Conservation (phyloP, 2,797 vertebrate genomes). For the Acrocephalus scirpaceus region DNA sequence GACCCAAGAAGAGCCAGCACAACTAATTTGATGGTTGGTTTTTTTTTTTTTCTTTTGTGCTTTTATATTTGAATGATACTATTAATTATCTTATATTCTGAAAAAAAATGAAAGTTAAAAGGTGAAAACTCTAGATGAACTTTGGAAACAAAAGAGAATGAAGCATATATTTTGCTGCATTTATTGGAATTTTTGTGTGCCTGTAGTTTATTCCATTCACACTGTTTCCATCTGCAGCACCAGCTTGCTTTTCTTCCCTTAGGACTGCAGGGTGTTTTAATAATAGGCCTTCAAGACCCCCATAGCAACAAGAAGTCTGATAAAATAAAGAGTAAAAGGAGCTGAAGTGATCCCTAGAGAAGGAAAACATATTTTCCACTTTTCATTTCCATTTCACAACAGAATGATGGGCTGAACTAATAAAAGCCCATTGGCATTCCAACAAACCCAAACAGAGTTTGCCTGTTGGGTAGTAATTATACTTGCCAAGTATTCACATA, state of each 20-base stretch:
- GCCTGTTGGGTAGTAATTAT: constrained; percentile 44
- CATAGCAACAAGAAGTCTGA: constrained; percentile 52
- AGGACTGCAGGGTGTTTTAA: constrained; percentile 70
- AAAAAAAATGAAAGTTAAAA: not conserved
- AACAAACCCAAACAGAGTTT: constrained; percentile 10
- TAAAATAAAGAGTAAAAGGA: constrained; percentile 65
- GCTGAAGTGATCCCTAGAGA: constrained; percentile 48
- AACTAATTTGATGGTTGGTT: not conserved
- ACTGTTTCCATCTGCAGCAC: constrained; percentile 64
- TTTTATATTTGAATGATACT: not conserved
- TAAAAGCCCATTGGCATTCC: constrained; percentile 47
- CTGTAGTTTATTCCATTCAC: constrained; percentile 51
- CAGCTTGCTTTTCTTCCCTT: constrained; percentile 72
- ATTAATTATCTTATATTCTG: not conserved
- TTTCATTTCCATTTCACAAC: constrained; percentile 59
- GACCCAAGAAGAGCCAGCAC: not conserved
- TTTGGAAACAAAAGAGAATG: not conserved
- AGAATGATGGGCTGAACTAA: constrained; percentile 37
- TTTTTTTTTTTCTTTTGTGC: not conserved
- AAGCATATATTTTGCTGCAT: not conserved
- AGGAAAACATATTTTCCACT: constrained; percentile 65
- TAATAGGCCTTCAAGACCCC: constrained; percentile 62
- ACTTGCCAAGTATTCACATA: constrained; percentile 37
- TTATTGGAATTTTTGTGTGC: not conserved
- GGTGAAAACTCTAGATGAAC: not conserved